phyloP scores from a whole-genome alignment of 2,797 vertebrate genomes.

The Cossypha niveicapilla region DNA sequence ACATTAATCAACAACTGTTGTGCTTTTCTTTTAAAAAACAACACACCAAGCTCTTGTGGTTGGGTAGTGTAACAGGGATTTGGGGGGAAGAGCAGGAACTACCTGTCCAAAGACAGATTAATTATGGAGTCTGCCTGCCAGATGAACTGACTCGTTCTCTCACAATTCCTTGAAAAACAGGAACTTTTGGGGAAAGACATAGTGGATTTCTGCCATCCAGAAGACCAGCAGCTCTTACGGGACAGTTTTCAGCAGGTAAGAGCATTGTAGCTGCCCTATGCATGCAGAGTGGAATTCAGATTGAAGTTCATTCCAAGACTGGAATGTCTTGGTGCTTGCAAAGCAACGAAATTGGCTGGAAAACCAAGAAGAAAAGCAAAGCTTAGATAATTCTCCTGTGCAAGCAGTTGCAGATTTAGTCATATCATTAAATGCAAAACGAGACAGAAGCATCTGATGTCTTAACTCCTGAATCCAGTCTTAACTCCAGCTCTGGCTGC shows the following conservation, averaged over 20 bases:
- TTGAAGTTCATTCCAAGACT: background rate
- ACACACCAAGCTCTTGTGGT: rapidly evolving
- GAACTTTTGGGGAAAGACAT: slow-evolving; percentile 94
- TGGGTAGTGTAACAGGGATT: background rate
- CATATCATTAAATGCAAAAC: background rate
- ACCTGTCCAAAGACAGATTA: background rate
- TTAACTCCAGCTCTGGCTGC: slow-evolving; percentile 16
- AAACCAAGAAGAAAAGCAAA: background rate
- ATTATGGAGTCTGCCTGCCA: background rate
- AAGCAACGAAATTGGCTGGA: background rate
- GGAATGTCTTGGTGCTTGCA: background rate
- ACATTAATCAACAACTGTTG: background rate
- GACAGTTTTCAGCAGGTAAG: slow-evolving; percentile 96
- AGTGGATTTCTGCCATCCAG: slow-evolving; percentile 89
- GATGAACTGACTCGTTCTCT: background rate
- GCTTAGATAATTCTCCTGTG: background rate
- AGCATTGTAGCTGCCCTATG: background rate
- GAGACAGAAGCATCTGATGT: background rate
- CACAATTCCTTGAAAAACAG: slow-evolving; percentile 60
- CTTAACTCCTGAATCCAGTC: background rate
- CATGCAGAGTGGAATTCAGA: background rate
- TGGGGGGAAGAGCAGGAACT: background rate
- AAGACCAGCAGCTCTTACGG: slow-evolving; percentile 90
- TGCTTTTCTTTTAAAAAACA: background rate
- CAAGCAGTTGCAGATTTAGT: background rate